phyloP scores from a whole-genome alignment of 2,113 vertebrate species.

The Camelus dromedarius region DNA sequence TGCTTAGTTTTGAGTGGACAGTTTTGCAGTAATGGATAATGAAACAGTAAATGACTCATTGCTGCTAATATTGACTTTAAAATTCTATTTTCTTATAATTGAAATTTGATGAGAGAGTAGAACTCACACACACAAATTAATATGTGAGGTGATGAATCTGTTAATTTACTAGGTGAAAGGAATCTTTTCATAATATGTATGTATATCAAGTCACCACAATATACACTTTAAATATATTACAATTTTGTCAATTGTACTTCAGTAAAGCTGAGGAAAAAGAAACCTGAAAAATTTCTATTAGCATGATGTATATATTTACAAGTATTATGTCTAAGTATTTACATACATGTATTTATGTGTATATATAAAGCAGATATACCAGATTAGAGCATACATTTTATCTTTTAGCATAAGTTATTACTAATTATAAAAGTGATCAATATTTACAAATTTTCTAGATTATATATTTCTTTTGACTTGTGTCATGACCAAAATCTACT shows the following conservation, averaged over 20 bases:
- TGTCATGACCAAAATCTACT: slow-evolving; percentile 34
- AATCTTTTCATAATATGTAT: neutral
- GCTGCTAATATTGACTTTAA: neutral
- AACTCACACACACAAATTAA: neutral
- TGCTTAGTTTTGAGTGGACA: neutral
- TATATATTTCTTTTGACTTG: neutral
- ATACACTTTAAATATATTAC: neutral
- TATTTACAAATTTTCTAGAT: slow-evolving; percentile 29
- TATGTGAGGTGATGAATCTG: neutral
- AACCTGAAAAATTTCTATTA: neutral
- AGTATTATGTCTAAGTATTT: neutral
- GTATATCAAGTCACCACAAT: neutral
- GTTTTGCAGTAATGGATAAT: neutral
- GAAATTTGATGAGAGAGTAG: neutral
- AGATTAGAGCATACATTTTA: slow-evolving; percentile 7
- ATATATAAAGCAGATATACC: neutral
- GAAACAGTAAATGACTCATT: neutral
- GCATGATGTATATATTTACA: neutral
- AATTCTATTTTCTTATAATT: neutral
- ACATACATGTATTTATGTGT: neutral
- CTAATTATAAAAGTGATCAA: slow-evolving; percentile 28
- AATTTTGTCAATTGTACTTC: neutral
- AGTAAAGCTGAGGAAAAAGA: neutral
- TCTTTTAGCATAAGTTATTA: neutral
- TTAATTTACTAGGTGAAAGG: neutral